A percentile compares a stretch with the other conserved stretches of the same genome.
phyloP scores from a whole-genome alignment of 2,888 invertebrate genomes.

The Agonopterix heracliana region DNA sequence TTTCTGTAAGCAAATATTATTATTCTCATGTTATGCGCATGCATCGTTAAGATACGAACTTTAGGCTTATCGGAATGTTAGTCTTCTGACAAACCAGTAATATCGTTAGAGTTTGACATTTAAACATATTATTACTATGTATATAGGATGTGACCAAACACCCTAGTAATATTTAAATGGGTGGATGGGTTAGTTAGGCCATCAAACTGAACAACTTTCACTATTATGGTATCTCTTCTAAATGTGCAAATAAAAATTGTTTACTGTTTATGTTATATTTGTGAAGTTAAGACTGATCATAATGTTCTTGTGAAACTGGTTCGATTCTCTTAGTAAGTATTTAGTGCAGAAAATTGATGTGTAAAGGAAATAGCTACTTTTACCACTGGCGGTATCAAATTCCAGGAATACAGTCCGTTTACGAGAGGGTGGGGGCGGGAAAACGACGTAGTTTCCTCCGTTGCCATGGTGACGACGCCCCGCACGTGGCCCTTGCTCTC shows the following conservation, averaged over 20 bases:
- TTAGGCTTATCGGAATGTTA: background rate
- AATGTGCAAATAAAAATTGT: no score
- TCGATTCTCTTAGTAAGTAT: background rate
- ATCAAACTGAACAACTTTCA: no score
- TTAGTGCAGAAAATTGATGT: background rate
- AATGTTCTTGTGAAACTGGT: background rate
- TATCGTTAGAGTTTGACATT: no score
- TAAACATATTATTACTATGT: no score
- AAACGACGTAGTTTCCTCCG: slow-evolving; percentile 66
- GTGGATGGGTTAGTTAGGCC: no score
- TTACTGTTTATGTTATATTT: background rate
- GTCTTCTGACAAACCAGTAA: background rate
- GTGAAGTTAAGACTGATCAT: background rate
- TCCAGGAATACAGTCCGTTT: slow-evolving; percentile 25
- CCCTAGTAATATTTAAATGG: no score
- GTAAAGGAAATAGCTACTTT: slow-evolving; percentile 22
- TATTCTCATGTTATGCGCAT: background rate
- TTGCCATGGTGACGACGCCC: slow-evolving; percentile 69
- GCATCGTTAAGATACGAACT: background rate
- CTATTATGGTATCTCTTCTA: no score
- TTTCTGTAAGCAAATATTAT: background rate
- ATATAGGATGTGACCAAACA: no score
- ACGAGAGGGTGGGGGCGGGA: slow-evolving; percentile 37
- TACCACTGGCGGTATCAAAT: slow-evolving; percentile 30
- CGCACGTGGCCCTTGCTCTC: slow-evolving; percentile 47